Percentiles rank a stretch among this genome's conserved stretches.
Conservation (phyloP, 2,113 vertebrate genomes). For the Chamaea fasciata region DNA sequence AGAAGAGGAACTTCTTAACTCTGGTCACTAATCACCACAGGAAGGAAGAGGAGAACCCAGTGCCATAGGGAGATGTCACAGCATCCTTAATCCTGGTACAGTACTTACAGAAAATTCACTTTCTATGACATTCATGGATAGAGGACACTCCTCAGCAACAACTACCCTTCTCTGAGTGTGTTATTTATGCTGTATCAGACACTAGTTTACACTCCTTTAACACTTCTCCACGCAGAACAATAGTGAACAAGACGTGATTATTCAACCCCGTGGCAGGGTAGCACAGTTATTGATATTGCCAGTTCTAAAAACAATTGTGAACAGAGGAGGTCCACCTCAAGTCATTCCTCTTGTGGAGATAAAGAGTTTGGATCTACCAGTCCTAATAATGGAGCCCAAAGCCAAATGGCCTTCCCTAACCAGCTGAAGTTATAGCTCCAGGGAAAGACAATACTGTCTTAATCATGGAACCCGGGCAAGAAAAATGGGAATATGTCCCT, state of each 20-base stretch:
- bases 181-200: neutral
- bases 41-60: neutral
- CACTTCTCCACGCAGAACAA: neutral
- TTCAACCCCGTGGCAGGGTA: neutral
- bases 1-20: neutral
- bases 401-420: neutral
- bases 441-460: neutral
- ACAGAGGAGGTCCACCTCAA: neutral
- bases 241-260: neutral
- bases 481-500: neutral
- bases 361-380: neutral
- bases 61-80: rapidly evolving
- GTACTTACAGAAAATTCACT: neutral
- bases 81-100: neutral
- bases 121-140: neutral
- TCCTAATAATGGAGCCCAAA: neutral
- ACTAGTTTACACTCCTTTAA: neutral
- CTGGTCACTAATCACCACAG: neutral
- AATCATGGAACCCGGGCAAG: neutral
- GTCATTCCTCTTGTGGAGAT: neutral
- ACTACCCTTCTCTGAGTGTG: neutral
- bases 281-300: neutral
- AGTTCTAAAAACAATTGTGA: neutral
- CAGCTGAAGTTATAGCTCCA: neutral
- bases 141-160: neutral